Evolutionary conservation across 2,797 vertebrate genomes (phyloP).

Genomic region (Carcharodon carcharias): DNA sequence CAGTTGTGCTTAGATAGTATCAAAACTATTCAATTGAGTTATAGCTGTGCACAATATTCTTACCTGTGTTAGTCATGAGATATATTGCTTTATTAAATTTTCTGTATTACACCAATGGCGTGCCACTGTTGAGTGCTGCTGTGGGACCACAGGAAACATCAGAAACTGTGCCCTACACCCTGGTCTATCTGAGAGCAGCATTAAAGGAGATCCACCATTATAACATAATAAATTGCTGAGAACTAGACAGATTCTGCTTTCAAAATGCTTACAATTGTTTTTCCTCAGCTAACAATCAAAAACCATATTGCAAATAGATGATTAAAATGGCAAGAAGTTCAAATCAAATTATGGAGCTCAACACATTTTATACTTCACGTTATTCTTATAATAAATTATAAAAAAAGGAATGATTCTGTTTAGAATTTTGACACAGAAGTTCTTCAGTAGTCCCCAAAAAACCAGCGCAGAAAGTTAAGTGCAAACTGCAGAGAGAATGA

Average conservation of each 20-base stretch:
- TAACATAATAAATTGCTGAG: not conserved
- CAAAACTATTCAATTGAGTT: conserved; percentile 6
- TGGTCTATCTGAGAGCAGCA: not conserved
- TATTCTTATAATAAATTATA: not conserved
- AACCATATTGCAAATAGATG: not conserved
- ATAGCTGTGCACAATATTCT: not conserved
- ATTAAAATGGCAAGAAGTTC: not conserved
- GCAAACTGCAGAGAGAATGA: not conserved
- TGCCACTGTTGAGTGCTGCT: not conserved
- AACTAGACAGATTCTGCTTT: not conserved
- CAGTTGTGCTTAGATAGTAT: not conserved
- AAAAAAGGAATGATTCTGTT: not conserved
- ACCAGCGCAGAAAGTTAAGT: not conserved
- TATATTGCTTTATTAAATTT: conserved; percentile 8
- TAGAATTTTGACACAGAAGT: not conserved
- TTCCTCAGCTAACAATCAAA: not conserved
- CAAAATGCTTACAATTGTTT: not conserved
- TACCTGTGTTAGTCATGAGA: not conserved
- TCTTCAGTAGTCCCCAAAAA: not conserved
- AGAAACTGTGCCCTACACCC: not conserved
- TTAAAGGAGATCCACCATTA: not conserved
- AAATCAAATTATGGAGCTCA: not conserved
- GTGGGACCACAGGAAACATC: not conserved
- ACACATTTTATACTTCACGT: not conserved
- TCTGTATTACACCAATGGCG: not conserved